Evolutionary conservation across 2,797 vertebrate genomes (phyloP), one percentile per base, ranked within the genome.

Genomic region (Halcyon badia): DNA sequence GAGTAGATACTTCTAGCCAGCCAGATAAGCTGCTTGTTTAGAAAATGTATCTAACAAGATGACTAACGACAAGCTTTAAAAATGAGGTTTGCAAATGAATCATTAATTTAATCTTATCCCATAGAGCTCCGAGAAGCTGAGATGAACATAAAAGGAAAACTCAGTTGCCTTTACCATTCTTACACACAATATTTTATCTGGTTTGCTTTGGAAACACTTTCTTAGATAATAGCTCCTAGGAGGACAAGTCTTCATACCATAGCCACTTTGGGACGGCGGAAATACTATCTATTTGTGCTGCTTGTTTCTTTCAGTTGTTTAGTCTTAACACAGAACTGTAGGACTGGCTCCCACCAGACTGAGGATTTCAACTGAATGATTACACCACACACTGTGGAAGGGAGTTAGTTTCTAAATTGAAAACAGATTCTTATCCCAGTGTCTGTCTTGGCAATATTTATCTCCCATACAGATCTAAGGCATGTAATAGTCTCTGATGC

Each of bases 141-240:
- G 68, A 89, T 94, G 94, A 90, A 95, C 96, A 94, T 91, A 97
- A 90, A 96, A 94, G 94, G 95, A 90, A 95, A 97, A 80, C 60
- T 80, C 68, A 12, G 64, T 54, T 80, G 81, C 41, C 37, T 89
- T 92, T 84, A 51, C 57, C 30, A 22, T 90, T 89, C 54, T 44
- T 75, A 42, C 14, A 39, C 24, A 16, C 19, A 84, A 31, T 90
- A 70, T 94, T 96, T 93, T 89, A 75, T 96, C 71, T 87, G 49
- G 48, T 51, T 97, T 95, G 83, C 79, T 95, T 96, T 97, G 91
- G 85, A 95, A 95, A 96, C 60, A 15, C 14, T 91, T 88, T 76
- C 75, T 88, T 89, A 93, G 85, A 84, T 90, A 87, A 87, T 48
- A 83, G 57, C 14, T 95, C 75, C 64, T 89, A 56, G 57, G 57